Conservation (phyloP, 2,888 invertebrate species). For the Lasioglossum zephyrum region DNA sequence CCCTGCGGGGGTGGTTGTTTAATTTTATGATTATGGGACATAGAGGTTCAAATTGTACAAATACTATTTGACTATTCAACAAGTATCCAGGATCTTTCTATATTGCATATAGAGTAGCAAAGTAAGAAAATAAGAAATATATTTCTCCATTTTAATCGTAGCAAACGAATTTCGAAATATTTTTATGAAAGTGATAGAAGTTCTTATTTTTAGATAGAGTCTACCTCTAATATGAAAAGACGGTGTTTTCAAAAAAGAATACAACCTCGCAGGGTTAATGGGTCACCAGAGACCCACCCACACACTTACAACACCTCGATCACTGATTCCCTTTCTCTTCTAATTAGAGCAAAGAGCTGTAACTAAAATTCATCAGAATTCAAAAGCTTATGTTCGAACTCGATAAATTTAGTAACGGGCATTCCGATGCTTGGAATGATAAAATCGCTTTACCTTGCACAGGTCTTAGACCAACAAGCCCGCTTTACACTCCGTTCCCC, state of each 20-base stretch:
- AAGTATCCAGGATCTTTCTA: too few relatives aligned
- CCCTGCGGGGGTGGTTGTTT: background rate
- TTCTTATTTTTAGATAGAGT: too few relatives aligned
- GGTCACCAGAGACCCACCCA: background rate
- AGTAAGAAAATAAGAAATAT: too few relatives aligned
- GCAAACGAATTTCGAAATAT: background rate
- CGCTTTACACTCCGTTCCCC: slow-evolving; percentile 4
- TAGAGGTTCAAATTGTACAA: background rate
- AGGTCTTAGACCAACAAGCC: background rate
- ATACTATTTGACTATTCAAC: background rate
- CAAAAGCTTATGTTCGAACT: background rate
- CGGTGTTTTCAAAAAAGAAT: background rate
- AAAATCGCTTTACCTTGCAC: background rate
- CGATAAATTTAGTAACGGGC: background rate
- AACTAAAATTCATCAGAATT: background rate
- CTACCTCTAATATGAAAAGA: too few relatives aligned
- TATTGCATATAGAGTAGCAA: too few relatives aligned
- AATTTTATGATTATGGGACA: background rate
- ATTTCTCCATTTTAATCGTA: too few relatives aligned
- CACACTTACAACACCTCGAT: too few relatives aligned
- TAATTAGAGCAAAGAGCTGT: background rate
- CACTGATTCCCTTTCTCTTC: background rate
- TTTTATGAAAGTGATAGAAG: background rate
- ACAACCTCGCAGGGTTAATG: background rate
- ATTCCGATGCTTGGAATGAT: background rate